A percentile compares a stretch with the other conserved stretches of the same genome.
Conservation (phyloP, 2,888 invertebrate species). For the Meandrusa payeni region DNA sequence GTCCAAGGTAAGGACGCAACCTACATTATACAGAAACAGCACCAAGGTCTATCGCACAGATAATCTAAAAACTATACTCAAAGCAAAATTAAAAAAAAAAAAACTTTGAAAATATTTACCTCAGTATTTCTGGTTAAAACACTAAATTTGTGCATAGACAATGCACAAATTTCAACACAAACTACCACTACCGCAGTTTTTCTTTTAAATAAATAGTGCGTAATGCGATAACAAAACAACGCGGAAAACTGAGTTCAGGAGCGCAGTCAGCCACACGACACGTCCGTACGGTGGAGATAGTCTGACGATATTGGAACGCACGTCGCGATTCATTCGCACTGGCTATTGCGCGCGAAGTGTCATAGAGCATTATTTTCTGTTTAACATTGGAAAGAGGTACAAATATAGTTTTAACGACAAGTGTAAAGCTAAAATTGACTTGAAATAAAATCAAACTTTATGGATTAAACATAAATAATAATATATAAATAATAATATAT, state of each 20-base stretch:
- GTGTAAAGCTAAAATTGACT: too few species aligned
- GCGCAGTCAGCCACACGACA: slow-evolving; percentile 30
- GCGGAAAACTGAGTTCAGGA: slow-evolving; percentile 25
- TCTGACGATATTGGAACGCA: slow-evolving; percentile 23
- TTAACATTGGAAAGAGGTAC: too few species aligned
- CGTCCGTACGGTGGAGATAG: slow-evolving; percentile 35
- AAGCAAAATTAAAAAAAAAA: neutral
- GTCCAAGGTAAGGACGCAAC: slow-evolving; percentile 73
- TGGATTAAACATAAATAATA: too few species aligned
- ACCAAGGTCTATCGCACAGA: slow-evolving; percentile 53
- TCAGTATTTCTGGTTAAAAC: slow-evolving; percentile 14
- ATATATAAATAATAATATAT: too few species aligned
- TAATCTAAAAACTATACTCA: slow-evolving; percentile 17
- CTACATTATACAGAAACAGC: slow-evolving; percentile 65
- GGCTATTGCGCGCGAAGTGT: slow-evolving; percentile 1
- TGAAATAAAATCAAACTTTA: too few species aligned
- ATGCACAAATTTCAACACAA: slow-evolving; percentile 18
- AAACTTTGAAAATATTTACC: slow-evolving; percentile 21
- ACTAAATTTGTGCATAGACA: slow-evolving; percentile 1
- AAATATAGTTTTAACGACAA: too few species aligned
- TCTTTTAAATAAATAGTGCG: slow-evolving; percentile 19
- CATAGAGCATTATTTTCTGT: too few species aligned
- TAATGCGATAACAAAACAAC: slow-evolving; percentile 23
- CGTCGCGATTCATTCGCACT: slow-evolving; percentile 3
- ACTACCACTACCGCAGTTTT: slow-evolving; percentile 3